Evolutionary conservation across 1,140 invertebrate genomes (phyloP), one percentile per base, ranked within the genome.

Genomic region (Apocrypta bakeri): DNA sequence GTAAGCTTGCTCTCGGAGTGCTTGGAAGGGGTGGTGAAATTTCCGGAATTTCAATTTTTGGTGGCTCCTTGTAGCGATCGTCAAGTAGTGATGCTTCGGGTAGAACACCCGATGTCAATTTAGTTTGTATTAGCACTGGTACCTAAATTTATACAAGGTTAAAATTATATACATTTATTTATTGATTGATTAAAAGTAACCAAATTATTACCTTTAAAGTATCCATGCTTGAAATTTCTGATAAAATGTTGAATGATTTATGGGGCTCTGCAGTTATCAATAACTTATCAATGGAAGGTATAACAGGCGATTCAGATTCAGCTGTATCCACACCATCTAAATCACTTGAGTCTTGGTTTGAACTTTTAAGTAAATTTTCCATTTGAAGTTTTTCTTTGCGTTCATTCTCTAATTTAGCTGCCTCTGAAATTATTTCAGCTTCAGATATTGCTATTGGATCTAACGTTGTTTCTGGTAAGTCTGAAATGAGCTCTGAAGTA

Each of bases 391-490:
- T 86, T 48, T 85, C 84, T 83, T 91, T 87, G 0, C 83, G 86
- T 48, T 92, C 91, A 27, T 81, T 92, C 77, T 92, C 90, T 31
- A 92, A 81, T 85, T 92, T 92, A 14, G 87, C 89, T n/a, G 91
- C 91, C 77, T 92, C 91, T 21, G 89, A 90, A 64, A 92, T 92
- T 4, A 92, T 92, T 85, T 92, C 91, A 27, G 91, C 90, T 85
- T 92, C 91, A 0, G 91, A 92, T 82, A 91, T 92, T 0, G 90
- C 88, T 56, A 92, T 92, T 21, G 90, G 86, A 87, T 90, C 88
- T 0, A 87, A 73, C 21, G 76, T 79, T 8, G 83, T 81, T n/a
- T 85, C 81, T 48, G 87, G 83, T 11, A 89, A 40, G 75, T 90
- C 87, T 37, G 79, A 29, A 4, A 72, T 83, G 24, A 90, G 72